Evolutionary conservation across 2,797 vertebrate genomes (phyloP).

Genomic region (Dermochelys coriacea): DNA sequence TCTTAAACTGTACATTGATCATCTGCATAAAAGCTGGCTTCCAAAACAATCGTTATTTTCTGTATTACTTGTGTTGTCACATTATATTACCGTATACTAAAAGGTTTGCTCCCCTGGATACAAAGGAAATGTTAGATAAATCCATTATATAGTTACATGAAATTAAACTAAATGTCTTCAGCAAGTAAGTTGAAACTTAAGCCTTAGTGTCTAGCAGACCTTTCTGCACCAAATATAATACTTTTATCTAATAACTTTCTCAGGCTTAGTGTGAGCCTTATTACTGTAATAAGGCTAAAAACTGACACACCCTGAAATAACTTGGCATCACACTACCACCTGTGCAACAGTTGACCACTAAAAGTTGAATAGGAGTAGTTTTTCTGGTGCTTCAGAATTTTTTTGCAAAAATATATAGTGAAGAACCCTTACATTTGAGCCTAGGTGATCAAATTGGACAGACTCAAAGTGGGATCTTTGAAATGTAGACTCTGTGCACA

Average conservation of each 20-base stretch:
- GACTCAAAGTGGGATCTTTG: neutral
- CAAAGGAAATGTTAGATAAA: slow-evolving; percentile 61
- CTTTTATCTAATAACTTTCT: neutral
- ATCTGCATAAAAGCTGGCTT: neutral
- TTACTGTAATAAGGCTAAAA: neutral
- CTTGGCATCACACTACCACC: neutral
- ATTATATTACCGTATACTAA: slow-evolving; percentile 36
- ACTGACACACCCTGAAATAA: neutral
- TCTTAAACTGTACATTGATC: neutral
- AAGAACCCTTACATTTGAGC: neutral
- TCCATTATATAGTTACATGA: slow-evolving; percentile 18
- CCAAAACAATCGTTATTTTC: neutral
- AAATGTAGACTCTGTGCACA: neutral
- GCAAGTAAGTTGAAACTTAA: neutral
- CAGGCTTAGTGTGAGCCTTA: neutral
- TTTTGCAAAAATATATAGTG: neutral
- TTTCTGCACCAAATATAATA: neutral
- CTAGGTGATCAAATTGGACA: neutral
- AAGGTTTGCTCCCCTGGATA: slow-evolving; percentile 43
- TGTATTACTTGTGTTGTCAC: slow-evolving; percentile 9
- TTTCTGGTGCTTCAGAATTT: neutral
- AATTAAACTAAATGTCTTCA: slow-evolving; percentile 37
- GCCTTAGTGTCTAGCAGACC: neutral
- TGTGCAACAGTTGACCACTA: neutral
- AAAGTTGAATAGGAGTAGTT: neutral